Evolutionary conservation across 2,888 invertebrate genomes (phyloP).

Genomic region (Ctena decussata): DNA sequence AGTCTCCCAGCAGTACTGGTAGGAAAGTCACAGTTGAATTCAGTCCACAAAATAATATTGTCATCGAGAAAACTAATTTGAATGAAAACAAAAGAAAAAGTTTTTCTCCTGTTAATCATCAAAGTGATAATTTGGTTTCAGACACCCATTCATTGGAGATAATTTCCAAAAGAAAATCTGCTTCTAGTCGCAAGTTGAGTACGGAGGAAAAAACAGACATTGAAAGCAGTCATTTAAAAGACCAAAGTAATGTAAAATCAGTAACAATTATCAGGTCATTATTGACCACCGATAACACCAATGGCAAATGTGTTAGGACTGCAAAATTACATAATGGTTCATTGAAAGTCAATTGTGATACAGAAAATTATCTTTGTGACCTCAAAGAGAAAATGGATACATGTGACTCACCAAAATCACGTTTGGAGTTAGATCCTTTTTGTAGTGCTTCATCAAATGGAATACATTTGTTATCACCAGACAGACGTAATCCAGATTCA

Average conservation of each 20-base stretch:
- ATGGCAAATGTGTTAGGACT: background rate
- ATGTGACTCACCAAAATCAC: background rate
- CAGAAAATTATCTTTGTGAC: background rate
- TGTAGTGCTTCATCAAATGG: slow-evolving; percentile 19
- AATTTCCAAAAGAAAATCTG: too few species aligned
- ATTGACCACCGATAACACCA: background rate
- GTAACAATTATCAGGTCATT: background rate
- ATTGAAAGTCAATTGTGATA: background rate
- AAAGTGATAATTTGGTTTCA: too few species aligned
- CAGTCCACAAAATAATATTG: slow-evolving; percentile 16
- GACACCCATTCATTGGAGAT: background rate
- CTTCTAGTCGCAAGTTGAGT: too few species aligned
- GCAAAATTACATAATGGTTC: background rate
- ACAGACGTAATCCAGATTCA: slow-evolving; percentile 62
- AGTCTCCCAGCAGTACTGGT: too few species aligned
- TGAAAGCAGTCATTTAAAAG: background rate
- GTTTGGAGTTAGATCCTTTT: background rate
- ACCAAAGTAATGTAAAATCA: background rate
- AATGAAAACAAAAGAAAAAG: background rate
- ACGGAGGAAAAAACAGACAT: too few species aligned
- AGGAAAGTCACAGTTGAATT: slow-evolving; percentile 30
- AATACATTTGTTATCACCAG: slow-evolving; percentile 63
- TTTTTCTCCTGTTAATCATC: too few species aligned
- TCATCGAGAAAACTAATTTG: background rate
- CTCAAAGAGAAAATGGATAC: background rate